phyloP scores from a whole-genome alignment of 2,113 vertebrate species.

The Peromyscus polionotus region DNA sequence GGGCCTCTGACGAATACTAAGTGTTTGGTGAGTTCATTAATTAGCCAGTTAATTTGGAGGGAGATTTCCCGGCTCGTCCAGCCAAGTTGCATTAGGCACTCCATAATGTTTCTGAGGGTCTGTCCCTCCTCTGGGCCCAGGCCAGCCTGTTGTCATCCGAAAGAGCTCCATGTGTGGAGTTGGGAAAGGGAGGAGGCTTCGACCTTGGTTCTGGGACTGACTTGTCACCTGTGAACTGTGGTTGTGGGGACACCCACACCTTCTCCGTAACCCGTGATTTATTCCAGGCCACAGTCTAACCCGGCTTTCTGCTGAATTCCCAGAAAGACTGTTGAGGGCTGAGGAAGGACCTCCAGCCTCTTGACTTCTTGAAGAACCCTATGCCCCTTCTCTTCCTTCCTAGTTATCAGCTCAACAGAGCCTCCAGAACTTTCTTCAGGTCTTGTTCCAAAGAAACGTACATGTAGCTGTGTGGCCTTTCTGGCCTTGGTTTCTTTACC shows the following conservation, averaged over 20 bases:
- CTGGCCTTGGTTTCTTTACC: background rate
- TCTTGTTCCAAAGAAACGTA: background rate
- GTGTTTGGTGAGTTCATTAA: background rate
- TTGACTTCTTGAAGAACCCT: background rate
- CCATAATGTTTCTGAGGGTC: background rate
- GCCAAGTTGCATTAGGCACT: background rate
- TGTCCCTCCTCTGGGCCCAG: rapidly evolving
- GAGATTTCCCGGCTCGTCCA: background rate
- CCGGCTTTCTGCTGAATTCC: background rate
- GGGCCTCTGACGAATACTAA: constrained; percentile 38
- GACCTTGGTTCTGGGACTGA: background rate
- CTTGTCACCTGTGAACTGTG: background rate
- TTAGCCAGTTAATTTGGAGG: background rate
- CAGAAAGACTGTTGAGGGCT: background rate
- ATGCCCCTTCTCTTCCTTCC: background rate
- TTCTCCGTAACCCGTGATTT: background rate
- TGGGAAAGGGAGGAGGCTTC: background rate
- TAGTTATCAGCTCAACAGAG: background rate
- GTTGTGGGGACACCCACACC: background rate
- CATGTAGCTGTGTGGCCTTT: background rate
- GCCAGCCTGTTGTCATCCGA: background rate
- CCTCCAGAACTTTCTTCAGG: background rate
- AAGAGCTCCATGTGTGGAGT: background rate
- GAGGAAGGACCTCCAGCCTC: background rate
- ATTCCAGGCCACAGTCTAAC: background rate